A percentile compares a stretch with the other conserved stretches of the same genome.
These are phyloP conservation scores for Kryphioiulus occultus DNA, from an alignment of 2,888 invertebrate species.

Conservation along the genomic window DNA sequence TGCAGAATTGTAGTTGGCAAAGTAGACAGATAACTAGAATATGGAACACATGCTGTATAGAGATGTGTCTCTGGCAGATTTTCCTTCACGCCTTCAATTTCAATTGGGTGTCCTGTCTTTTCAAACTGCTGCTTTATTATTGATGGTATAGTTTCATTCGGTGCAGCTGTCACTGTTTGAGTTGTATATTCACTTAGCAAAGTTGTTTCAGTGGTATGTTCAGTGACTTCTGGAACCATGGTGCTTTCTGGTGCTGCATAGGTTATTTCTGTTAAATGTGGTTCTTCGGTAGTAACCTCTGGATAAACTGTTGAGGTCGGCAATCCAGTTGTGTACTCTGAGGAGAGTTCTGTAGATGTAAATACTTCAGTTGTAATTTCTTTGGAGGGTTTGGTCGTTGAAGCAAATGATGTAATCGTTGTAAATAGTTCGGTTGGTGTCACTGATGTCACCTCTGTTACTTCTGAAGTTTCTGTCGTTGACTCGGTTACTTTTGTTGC, in stretches of 20 bases:
- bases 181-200: neutral
- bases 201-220: neutral
- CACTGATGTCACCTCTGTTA: neutral
- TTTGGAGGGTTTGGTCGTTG: neutral
- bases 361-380: neutral
- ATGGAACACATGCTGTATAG: slow-evolving; percentile 48
- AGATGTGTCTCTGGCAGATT: neutral
- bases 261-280: neutral
- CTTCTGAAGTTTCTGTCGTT: neutral
- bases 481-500: neutral
- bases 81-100: neutral
- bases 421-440: neutral
- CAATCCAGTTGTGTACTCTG: neutral
- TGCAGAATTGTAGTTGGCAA: slow-evolving; percentile 33
- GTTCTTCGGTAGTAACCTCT: neutral
- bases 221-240: neutral
- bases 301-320: neutral
- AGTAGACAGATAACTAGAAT: slow-evolving; percentile 33
- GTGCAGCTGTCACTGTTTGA: neutral
- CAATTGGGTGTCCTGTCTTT: slow-evolving; percentile 1
- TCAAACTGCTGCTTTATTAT: slow-evolving; percentile 45
- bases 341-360: neutral
- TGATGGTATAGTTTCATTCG: slow-evolving; percentile 43
- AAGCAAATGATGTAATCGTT: neutral
- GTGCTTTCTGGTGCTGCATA: neutral